Conservation (phyloP, 2,113 vertebrate genomes). For the Madoqua kirkii region DNA sequence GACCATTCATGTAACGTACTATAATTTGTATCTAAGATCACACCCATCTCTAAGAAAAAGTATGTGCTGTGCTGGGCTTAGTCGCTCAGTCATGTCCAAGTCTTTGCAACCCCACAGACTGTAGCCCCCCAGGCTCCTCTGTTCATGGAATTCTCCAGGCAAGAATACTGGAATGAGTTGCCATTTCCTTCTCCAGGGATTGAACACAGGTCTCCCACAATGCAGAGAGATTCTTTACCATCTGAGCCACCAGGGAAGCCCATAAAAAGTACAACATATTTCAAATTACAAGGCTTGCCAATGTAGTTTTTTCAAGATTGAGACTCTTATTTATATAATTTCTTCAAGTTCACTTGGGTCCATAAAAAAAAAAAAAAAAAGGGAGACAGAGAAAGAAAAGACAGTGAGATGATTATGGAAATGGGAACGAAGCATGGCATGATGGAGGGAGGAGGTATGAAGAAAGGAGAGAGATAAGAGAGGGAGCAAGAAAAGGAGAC, state of each 20-base stretch:
- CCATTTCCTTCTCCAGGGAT: not conserved
- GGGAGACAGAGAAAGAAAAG: not conserved
- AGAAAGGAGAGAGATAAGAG: not conserved
- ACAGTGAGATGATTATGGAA: not conserved
- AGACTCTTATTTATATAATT: not conserved
- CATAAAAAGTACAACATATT: not conserved
- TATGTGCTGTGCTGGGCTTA: not conserved
- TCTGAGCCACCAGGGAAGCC: not conserved
- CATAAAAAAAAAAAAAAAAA: not conserved
- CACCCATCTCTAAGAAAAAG: not conserved
- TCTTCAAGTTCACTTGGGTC: not conserved
- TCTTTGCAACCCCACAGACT: not conserved
- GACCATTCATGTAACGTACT: not conserved
- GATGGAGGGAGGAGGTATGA: no score
- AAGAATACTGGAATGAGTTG: not conserved
- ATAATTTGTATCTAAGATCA: not conserved
- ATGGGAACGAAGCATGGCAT: not conserved
- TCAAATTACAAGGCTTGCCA: not conserved
- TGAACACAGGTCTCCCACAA: not conserved
- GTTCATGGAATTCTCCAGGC: not conserved
- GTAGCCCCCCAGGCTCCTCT: not conserved
- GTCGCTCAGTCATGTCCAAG: not conserved
- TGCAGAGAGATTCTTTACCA: not conserved
- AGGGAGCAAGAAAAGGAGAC: no score
- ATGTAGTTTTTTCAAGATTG: not conserved